A percentile compares a stretch with the other conserved stretches of the same genome.
phyloP scores from a whole-genome alignment of 2,113 vertebrate species.

The Larimichthys crocea region DNA sequence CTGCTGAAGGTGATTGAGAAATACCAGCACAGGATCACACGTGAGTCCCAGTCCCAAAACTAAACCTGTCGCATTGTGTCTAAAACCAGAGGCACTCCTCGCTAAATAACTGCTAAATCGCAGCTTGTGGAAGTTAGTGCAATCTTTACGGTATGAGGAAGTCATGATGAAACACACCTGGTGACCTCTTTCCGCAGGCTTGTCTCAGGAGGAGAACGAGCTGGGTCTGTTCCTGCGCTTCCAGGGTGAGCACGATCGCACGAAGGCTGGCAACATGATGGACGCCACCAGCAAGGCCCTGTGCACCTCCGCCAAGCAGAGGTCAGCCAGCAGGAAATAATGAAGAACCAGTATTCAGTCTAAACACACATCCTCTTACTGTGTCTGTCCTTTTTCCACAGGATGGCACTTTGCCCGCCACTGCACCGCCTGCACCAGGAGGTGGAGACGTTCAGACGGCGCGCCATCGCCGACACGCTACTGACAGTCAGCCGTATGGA shows the following conservation, averaged over 20 bases:
- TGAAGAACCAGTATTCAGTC: no score
- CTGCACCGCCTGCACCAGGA: slow-evolving; percentile 89
- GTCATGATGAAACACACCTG: not conserved
- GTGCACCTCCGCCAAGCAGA: slow-evolving; percentile 88
- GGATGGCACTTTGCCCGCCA: slow-evolving; percentile 85
- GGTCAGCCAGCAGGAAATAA: slow-evolving; percentile 64
- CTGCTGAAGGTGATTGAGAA: slow-evolving; percentile 89
- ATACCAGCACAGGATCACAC: slow-evolving; percentile 87
- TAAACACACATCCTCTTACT: not conserved
- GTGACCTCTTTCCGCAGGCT: slow-evolving; percentile 32
- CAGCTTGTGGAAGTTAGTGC: no score
- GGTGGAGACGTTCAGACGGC: slow-evolving; percentile 87
- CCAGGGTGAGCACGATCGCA: slow-evolving; percentile 86
- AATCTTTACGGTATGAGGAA: not conserved
- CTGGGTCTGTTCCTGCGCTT: slow-evolving; percentile 87
- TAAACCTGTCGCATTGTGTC: not conserved
- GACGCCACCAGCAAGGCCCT: slow-evolving; percentile 88
- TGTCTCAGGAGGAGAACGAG: slow-evolving; percentile 91
- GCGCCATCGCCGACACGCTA: slow-evolving; percentile 86
- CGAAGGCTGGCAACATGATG: slow-evolving; percentile 88
- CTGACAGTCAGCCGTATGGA: slow-evolving; percentile 89
- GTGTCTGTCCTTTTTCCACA: slow-evolving; percentile 24
- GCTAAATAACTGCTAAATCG: no score
- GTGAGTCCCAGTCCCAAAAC: slow-evolving; percentile 74
- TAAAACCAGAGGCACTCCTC: not conserved